Evolutionary conservation across 2,113 vertebrate species (phyloP).

Genomic region (Arothron firmamentum): DNA sequence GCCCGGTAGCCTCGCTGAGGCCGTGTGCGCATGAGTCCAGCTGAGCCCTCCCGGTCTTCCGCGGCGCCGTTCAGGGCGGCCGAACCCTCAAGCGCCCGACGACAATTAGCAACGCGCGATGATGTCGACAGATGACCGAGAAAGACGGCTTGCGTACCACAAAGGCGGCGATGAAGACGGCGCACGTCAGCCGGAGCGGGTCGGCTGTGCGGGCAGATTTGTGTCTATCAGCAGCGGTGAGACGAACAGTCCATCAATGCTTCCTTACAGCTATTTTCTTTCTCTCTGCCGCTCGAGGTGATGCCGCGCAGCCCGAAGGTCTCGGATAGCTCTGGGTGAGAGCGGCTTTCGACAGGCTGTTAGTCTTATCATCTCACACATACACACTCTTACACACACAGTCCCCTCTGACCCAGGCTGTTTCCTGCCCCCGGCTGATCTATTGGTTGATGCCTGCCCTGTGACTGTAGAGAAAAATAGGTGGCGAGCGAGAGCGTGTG

Average conservation of each 20-base stretch:
- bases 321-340: constrained; percentile 47
- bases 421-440: constrained; percentile 75
- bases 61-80: constrained; percentile 16
- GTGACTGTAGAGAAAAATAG: constrained; percentile 57
- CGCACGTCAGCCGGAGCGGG: constrained; percentile 4
- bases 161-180: constrained; percentile 3
- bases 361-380: constrained; percentile 63
- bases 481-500: constrained; percentile 36
- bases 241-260: constrained; percentile 30
- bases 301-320: constrained; percentile 50
- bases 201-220: constrained; percentile 10
- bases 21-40: constrained; percentile 42
- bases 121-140: background rate
- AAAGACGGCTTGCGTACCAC: constrained; percentile 11
- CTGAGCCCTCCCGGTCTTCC: constrained; percentile 45
- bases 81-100: constrained; percentile 8
- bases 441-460: constrained; percentile 69
- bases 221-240: constrained; percentile 11
- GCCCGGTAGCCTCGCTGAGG: constrained; percentile 24
- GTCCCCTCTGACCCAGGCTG: constrained; percentile 65
- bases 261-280: constrained; percentile 36
- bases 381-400: constrained; percentile 31
- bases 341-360: constrained; percentile 64
- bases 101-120: too few species aligned
- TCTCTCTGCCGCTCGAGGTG: constrained; percentile 39